Percentiles rank a stretch among this genome's conserved stretches.
Conservation (phyloP, 2,888 invertebrate genomes). For the Epiperipatus broadwayi region DNA sequence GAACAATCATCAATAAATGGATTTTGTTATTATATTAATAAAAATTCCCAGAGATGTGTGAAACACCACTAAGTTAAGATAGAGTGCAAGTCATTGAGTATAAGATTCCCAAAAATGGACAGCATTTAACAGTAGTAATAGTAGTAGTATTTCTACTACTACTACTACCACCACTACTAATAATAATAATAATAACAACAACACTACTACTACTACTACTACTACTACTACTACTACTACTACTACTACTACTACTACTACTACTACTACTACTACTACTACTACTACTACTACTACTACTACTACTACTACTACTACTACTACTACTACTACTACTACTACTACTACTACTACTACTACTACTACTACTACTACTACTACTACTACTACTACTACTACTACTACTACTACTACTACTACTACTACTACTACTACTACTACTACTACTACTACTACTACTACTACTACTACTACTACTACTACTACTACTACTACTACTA, state of each 20-base stretch:
- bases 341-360: constrained; percentile 14
- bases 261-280: constrained; percentile 17
- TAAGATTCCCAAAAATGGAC: no score
- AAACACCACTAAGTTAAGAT: no score
- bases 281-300: constrained; percentile 17
- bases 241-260: constrained; percentile 16
- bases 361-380: constrained; percentile 12
- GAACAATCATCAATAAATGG: no score
- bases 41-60: no score
- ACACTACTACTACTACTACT: constrained; percentile 12
- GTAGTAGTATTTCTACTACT: no score
- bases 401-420: constrained; percentile 13
- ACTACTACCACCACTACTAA: constrained; percentile 15
- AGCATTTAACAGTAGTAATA: no score
- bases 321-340: constrained; percentile 16
- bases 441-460: no score
- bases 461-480: constrained; percentile 3
- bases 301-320: constrained; percentile 17
- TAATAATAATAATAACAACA: no score
- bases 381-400: constrained; percentile 13
- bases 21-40: no score
- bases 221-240: constrained; percentile 16
- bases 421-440: constrained; percentile 13
- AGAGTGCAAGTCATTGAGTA: no score
- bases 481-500: constrained; percentile 5